phyloP scores from a whole-genome alignment of 2,113 vertebrate genomes.

The Lota lota region DNA sequence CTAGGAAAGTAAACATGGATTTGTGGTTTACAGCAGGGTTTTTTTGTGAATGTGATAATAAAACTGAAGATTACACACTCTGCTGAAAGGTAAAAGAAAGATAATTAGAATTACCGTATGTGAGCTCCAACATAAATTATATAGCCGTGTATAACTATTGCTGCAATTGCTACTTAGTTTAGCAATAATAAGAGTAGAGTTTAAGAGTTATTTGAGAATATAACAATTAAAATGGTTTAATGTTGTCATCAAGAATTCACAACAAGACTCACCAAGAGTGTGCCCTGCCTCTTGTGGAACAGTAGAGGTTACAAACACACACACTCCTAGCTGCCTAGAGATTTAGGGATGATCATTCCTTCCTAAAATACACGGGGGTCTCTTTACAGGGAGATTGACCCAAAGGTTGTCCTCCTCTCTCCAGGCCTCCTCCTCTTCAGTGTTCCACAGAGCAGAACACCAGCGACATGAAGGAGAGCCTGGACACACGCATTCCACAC shows the following conservation, averaged over 20 bases:
- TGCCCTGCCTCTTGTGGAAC: background rate
- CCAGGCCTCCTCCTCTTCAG: constrained; percentile 2
- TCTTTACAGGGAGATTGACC: constrained; percentile 48
- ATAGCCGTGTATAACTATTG: too few species aligned
- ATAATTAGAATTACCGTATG: too few species aligned
- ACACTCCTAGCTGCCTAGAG: constrained; percentile 7
- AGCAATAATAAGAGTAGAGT: too few species aligned
- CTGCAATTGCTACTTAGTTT: too few species aligned
- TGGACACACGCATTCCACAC: constrained; percentile 56
- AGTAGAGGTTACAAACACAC: background rate
- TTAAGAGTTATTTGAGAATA: too few species aligned
- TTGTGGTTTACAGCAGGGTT: background rate
- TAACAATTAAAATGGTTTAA: background rate
- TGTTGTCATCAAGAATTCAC: background rate
- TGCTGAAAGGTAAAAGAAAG: too few species aligned
- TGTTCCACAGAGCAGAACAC: constrained; percentile 3
- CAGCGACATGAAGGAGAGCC: constrained; percentile 27
- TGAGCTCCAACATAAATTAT: too few species aligned
- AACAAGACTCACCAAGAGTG: background rate
- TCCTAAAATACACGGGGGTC: constrained; percentile 52
- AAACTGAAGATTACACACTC: too few species aligned
- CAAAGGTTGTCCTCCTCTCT: constrained; percentile 38
- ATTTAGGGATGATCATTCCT: constrained; percentile 32
- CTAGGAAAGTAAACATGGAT: too few species aligned
- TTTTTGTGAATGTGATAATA: background rate